phyloP scores from a whole-genome alignment of 2,797 vertebrate genomes.

The Mormyrus proboscirostris region DNA sequence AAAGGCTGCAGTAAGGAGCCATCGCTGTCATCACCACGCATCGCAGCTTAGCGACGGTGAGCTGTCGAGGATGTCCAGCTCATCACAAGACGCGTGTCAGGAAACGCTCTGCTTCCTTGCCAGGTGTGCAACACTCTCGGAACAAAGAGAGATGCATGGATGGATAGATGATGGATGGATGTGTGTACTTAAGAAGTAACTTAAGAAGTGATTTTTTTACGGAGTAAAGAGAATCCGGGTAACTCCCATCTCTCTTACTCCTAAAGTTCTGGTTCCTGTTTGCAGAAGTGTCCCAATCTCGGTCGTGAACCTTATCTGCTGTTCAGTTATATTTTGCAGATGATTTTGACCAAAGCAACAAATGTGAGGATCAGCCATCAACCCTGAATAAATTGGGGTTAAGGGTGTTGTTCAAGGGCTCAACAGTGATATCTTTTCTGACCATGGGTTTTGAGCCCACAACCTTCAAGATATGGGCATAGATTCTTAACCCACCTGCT shows the following conservation, averaged over 20 bases:
- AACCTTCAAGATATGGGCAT: not conserved
- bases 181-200: too few species aligned
- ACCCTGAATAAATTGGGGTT: not conserved
- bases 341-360: not conserved
- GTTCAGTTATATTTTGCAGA: not conserved
- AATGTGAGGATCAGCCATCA: not conserved
- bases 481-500: not conserved
- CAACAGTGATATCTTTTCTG: not conserved
- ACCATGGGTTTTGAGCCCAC: not conserved
- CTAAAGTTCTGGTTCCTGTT: not conserved
- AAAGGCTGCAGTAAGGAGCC: not conserved
- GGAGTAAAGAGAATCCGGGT: not conserved
- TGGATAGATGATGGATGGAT: too few species aligned
- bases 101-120: not conserved
- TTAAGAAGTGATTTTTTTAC: not conserved
- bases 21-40: too few species aligned
- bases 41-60: too few species aligned
- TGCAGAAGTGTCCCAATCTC: not conserved
- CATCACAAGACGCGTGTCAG: not conserved
- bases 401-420: not conserved
- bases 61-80: not conserved
- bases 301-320: not conserved
- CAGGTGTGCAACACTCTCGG: not conserved
- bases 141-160: not conserved
- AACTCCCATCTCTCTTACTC: too few species aligned